Evolutionary conservation across 2,888 invertebrate genomes (phyloP), one percentile per base, ranked within the genome.

Genomic region (Epistrophe eligans): DNA sequence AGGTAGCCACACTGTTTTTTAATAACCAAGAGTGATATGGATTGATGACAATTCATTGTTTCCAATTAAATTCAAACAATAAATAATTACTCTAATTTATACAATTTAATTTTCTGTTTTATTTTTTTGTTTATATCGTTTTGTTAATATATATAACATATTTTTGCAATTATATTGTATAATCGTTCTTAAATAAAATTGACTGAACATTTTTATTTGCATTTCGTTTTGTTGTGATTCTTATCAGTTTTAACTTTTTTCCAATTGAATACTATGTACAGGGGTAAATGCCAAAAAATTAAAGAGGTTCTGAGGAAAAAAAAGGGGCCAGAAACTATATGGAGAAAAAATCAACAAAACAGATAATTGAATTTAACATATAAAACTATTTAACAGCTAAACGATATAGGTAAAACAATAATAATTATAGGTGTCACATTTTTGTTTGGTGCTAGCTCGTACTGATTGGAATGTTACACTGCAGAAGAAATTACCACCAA

Each of bases 141-240:
- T 71, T 74, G 73, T 81, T 81, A 52, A 67, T 74, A 48, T 73
- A 72, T 67, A 72, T 85, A 77, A 81, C 84, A 57, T 80, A 28
- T 48, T 67, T 28, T 70, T 81, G 84, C 79, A 60, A 73, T 72
- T 45, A 77, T 32, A 79, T 71, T 82, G 73, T 85, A 85, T 77
- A 85, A 81, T 84, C 76, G 73, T 85, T 82, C 62, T 74, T 74
- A 82, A 82, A 82, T 87, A 87, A 82, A 87, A 87, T 82, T 85
- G 85, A 85, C 85, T 73, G 70, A 85, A 82, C 77, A 73, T 64
- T 66, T 79, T 74, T 57, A 55, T 35, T 71, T 67, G 40, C 74
- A 19, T 10, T 45, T 73, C 19, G 11, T 24, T 58, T 38, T 71
- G 24, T 45, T 71, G 40, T 58, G 43, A 60, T 67, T 64, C 13